Evolutionary conservation across 2,113 vertebrate genomes (phyloP), one percentile per base, ranked within the genome.

Genomic region (Pterocles burchelli): DNA sequence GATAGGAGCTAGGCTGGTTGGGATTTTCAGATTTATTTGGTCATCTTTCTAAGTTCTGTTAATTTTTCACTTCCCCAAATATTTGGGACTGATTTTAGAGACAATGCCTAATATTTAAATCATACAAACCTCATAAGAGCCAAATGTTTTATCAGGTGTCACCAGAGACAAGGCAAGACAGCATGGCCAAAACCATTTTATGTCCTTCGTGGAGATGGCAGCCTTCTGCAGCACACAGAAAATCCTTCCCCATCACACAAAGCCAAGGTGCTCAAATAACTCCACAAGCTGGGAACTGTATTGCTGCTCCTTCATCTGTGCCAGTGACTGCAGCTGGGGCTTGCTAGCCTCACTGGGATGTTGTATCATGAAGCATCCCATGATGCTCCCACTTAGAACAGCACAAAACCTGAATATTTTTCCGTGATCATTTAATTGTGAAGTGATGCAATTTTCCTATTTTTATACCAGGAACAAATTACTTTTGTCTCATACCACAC

Each of bases 61-160:
- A 1, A 2, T 41, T 38, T 75, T 43, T 43, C 43, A 24, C 51
- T 49, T 71, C 9, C 11, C 4, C 6, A 17, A 36, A 7, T 61
- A 5, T 26, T 59, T 66, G 11, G 17, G 17, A 9, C 7, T 14
- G 11, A 36, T 62, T 92, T 87, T 29, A 28, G 45, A 62, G 43
- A 28, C 20, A 36, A 9, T 1, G 1, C 7, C 2, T 7, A 16
- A 9, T 2, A 6, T 6, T 38, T 7, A 73, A 5, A 21, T 33
- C 20, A 11, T 0, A 0, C 8, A 43, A 63, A 28, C 0, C 36
- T 29, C 31, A 0, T 3, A 6, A 3, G 18, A 22, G 3, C 11
- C 17, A 66, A 49, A 45, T 13, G 6, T 13, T 72, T 51, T 38
- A 51, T 9, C n/a, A 21, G 6, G 28, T 58, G 11, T 19, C 67